A percentile compares a stretch with the other conserved stretches of the same genome.
These are phyloP conservation scores for Diaprepes abbreviatus DNA, from an alignment of 2,888 invertebrate genomes.

Conservation along the genomic window DNA sequence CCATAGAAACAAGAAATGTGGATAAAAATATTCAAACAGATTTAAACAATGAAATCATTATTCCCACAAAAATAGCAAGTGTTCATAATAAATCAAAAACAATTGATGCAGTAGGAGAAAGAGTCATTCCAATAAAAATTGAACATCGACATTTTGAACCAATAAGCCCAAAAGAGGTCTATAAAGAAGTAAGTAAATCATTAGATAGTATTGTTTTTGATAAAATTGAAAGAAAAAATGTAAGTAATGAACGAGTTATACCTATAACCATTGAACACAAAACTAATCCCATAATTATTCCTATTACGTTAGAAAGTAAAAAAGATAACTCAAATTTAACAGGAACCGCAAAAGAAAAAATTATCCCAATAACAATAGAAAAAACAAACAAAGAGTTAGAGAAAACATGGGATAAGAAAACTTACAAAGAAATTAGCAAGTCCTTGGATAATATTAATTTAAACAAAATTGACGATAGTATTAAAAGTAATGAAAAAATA, in stretches of 20 bases:
- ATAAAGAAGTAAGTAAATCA: no score
- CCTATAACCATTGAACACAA: neutral
- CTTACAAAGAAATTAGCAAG: neutral
- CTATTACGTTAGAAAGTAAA: neutral
- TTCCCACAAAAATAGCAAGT: constrained; percentile 1
- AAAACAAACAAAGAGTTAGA: neutral
- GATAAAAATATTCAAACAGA: neutral
- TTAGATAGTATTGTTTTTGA: no score
- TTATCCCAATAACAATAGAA: neutral
- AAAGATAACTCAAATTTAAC: neutral
- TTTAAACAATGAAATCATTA: neutral
- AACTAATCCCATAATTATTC: neutral
- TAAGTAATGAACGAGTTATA: neutral
- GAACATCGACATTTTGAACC: neutral
- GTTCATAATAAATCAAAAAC: neutral
- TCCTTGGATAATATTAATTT: neutral
- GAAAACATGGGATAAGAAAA: neutral
- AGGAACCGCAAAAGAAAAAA: neutral
- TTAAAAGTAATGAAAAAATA: neutral
- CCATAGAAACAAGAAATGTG: neutral
- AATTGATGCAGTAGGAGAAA: neutral
- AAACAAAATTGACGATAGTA: neutral
- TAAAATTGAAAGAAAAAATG: no score
- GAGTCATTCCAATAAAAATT: constrained; percentile 8
- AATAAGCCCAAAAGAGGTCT: no score